Evolutionary conservation across 2,888 invertebrate genomes (phyloP), one percentile per base, ranked within the genome.

Genomic region (Julus scanicus): DNA sequence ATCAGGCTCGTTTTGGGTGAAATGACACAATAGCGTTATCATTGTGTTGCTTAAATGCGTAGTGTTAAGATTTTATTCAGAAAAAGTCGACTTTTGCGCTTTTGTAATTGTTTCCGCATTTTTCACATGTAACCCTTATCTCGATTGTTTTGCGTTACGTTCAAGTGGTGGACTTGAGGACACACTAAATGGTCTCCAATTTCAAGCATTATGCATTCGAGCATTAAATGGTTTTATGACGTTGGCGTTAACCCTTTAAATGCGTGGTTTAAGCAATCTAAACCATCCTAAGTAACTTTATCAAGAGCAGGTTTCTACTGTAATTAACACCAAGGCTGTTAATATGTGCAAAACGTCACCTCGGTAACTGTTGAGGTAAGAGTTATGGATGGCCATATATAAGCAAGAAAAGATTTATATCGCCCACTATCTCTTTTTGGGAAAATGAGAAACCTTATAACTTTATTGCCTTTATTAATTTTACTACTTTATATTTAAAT

Each of bases 181-280:
- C 15, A 63, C 63, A 20, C 5, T 63, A n/a, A 63, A 63, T 63
- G 63, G 63, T 63, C 63, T 20, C 63, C n/a, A 63, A 20, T 63
- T 63, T 63, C 63, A 20, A 63, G 63, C 63, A 63, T 63, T 20
- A 63, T 20, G 63, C 63, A 63, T 63, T 63, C 63, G 63, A 63
- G 63, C 63, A 63, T 63, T n/a, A 63, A 63, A 17, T 63, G 63
- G n/a, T 63, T 63, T 20, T 3, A 20, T 63, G 63, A 53, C 17
- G 17, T 17, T 13, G 13, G 13, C 17, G 53, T 13, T 53, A 53
- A 63, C 20, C 8, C 63, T 20, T 63, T 63, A 20, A n/a, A 20
- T 63, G 20, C 63, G 6, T 20, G 20, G 53, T 53, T 63, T 63
- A 63, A 63, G n/a, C 63, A 20, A 44, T 44, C 9, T 20, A n/a